Conservation (phyloP, 2,797 vertebrate genomes). For the Nothura maculosa region DNA sequence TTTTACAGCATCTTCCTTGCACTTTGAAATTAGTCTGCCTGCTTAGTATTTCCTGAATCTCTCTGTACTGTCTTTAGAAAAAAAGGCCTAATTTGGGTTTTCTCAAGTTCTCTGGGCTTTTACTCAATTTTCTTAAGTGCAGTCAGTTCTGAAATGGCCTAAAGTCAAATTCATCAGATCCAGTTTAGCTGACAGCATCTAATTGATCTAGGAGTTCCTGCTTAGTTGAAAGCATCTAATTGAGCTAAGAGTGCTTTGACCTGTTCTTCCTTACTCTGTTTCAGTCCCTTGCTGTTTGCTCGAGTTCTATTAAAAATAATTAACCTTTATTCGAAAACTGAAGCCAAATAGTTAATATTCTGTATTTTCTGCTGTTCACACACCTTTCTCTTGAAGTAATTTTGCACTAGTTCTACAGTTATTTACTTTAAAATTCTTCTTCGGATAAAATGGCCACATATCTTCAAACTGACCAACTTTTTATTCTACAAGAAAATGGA, state of each 20-base stretch:
- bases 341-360: not conserved
- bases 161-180: not conserved
- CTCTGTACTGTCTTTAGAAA: constrained; percentile 2
- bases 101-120: not conserved
- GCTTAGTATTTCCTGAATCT: constrained; percentile 45
- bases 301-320: not conserved
- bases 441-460: not conserved
- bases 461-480: not conserved
- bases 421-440: not conserved
- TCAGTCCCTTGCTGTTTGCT: not conserved
- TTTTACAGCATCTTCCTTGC: not conserved
- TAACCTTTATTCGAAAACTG: not conserved
- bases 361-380: not conserved
- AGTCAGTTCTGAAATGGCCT: constrained; percentile 25
- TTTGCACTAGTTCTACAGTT: not conserved
- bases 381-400: not conserved
- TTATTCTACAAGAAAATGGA: accelerated
- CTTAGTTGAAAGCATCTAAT: not conserved
- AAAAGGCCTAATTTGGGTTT: not conserved
- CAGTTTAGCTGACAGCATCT: not conserved
- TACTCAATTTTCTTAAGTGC: constrained; percentile 3
- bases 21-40: constrained; percentile 8
- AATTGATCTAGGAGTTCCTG: not conserved
- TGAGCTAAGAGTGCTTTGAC: not conserved
- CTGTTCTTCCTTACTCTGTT: constrained; percentile 8